These are phyloP conservation scores for Nasalis larvatus DNA, from an alignment of 2,113 vertebrate genomes.

Conservation along the genomic window DNA sequence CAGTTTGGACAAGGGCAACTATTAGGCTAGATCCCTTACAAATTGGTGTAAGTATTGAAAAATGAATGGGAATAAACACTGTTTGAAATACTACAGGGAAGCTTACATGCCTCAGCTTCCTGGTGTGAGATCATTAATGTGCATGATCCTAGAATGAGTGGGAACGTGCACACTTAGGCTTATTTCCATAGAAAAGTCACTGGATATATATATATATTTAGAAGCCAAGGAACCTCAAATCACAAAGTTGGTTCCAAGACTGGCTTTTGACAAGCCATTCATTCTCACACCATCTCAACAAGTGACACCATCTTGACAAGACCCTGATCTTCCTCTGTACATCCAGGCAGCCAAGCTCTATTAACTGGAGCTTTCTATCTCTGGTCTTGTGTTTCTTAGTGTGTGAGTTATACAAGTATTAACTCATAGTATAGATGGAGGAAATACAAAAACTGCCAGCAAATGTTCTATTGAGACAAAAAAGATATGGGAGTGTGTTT, in stretches of 20 bases:
- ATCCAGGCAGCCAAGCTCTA: background rate
- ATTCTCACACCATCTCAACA: fast-evolving
- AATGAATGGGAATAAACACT: background rate
- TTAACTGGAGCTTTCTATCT: no score
- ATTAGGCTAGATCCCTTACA: no score
- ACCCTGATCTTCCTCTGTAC: fast-evolving
- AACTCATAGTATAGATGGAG: background rate
- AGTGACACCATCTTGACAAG: background rate
- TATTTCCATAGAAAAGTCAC: background rate
- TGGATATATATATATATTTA: no score
- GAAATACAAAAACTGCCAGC: no score
- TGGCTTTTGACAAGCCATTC: fast-evolving
- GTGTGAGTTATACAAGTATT: background rate
- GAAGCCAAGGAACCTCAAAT: background rate
- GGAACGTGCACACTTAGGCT: fast-evolving
- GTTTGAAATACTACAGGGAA: background rate
- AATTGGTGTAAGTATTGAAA: background rate
- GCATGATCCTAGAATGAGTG: background rate
- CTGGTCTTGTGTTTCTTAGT: background rate
- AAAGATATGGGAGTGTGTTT: background rate
- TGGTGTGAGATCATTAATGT: background rate
- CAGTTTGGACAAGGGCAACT: background rate
- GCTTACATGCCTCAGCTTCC: fast-evolving
- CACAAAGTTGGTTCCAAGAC: background rate
- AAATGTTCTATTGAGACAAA: background rate